phyloP scores from a whole-genome alignment of 2,113 vertebrate genomes.

The Rhinichthys klamathensis region DNA sequence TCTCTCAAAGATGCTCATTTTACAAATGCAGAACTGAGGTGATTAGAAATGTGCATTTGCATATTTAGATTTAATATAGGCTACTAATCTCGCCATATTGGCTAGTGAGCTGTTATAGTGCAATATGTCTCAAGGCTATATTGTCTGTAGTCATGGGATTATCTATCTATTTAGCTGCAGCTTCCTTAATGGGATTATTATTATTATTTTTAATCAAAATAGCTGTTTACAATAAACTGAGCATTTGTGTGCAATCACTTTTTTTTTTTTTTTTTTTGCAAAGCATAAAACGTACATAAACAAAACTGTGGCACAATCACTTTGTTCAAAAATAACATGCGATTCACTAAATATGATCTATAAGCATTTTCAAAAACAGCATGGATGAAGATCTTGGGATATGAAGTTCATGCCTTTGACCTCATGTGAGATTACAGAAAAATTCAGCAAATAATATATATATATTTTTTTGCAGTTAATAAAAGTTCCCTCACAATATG shows the following conservation, averaged over 20 bases:
- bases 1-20: slow-evolving; percentile 2
- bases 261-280: not conserved
- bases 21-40: not conserved
- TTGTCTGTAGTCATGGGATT: too few relatives aligned
- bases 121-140: not conserved
- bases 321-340: not conserved
- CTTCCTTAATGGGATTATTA: not conserved
- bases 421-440: too few relatives aligned
- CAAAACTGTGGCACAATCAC: not conserved
- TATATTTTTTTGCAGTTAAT: not conserved
- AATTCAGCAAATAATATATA: not conserved
- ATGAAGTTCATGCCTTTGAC: not conserved
- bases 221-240: not conserved
- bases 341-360: not conserved
- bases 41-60: not conserved
- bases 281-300: not conserved
- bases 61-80: not conserved
- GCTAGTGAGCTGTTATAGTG: not conserved
- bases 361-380: not conserved
- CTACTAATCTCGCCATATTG: not conserved
- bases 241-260: not conserved
- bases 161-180: not conserved
- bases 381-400: not conserved
- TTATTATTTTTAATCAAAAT: not conserved
- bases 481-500: not conserved